Base-by-base conservation (phyloP, 2,888 invertebrate species). In the Meloe dianella region DNA sequence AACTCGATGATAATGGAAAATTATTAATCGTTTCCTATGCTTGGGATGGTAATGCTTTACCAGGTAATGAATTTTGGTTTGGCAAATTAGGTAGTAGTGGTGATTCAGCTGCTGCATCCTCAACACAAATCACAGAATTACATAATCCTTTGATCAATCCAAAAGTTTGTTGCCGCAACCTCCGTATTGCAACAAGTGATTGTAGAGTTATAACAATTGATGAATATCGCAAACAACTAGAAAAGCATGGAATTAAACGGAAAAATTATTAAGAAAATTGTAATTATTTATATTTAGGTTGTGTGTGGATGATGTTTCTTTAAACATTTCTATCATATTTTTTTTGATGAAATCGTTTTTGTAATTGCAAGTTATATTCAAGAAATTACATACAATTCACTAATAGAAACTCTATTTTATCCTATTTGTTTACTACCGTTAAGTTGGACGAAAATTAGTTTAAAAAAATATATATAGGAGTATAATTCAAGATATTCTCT, bases 51-150 rank as follows among this genome's bases (percentile, higher is more conserved):
- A 92, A 92, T 76, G 88, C 91, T 0, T 85, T 90, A 65, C 91
- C 92, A 0, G 92, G 91, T 57, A 92, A 92, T 74, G 92, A 92
- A 77, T 92, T 89, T 79, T 92, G 92, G 92, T 74, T 81, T 3
- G 87, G 87, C 20, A 86, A 84, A 63, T 75, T 89, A 3, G 79
- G 83, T 0, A 79, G 85, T 0, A 88, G 89, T 0, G 89, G 89
- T 1, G 89, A 90, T 75, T 87, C 89, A 0, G 89, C 90, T 0
- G 89, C 89, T 0, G 90, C 90, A 0, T 86, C 87, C 63, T 88
- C 88, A 1, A 87, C 86, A 0, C 89, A 90, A 74, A 83, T 90
- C 0, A 71, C 88, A 0, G 90, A 90, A 73, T 77, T 90, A 0
- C 90, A 90, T 80, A 90, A 89, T 80, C 85, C 87, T 0, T 85